Base-by-base conservation (phyloP, 2,888 invertebrate species). In the Piscicola geometra region DNA sequence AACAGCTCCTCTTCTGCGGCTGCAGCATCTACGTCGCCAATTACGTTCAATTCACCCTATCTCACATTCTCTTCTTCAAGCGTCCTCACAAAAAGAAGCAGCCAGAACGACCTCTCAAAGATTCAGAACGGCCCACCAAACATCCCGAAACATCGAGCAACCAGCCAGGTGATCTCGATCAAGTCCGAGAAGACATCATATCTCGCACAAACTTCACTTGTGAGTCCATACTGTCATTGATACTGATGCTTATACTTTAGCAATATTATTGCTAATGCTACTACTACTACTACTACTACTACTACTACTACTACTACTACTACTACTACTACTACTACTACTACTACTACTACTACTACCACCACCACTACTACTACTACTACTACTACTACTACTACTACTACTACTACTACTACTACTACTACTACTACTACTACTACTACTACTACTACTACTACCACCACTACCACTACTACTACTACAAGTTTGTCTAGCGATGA, bases 321-420 rank as follows among this genome's bases (percentile, higher is more conserved):
- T 68, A 32, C 68, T 68, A 18, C 68, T 68, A 68, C 25, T 32
- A 68, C 68, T 68, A 68, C 68, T 68, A 68, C 68, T 68, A 68
- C 68, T 68, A 68, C 68, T 68, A 68, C 68, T 68, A 68, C 68
- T 68, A 32, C 68, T 68, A 68, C 68, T 68, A 18, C 68, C 30
- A 18, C 68, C 30, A 72, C 36, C 30, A 5, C 68, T 68, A 68
- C 68, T 68, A 68, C 30, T 68, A 68, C 68, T 68, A 30, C 25
- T 68, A 68, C 25, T 68, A 68, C 25, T 68, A 68, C 25, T 68
- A 68, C 25, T 68, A 68, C 25, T 68, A 68, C 68, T 32, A 68
- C 68, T 32, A 68, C 68, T 41, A 41, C 41, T 41, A 41, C 41
- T 41, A 41, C 41, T 41, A 41, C 41, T 41, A 41, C 41, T 41